Evolutionary conservation across 2,888 invertebrate genomes (phyloP).

Genomic region (Phania funesta): DNA sequence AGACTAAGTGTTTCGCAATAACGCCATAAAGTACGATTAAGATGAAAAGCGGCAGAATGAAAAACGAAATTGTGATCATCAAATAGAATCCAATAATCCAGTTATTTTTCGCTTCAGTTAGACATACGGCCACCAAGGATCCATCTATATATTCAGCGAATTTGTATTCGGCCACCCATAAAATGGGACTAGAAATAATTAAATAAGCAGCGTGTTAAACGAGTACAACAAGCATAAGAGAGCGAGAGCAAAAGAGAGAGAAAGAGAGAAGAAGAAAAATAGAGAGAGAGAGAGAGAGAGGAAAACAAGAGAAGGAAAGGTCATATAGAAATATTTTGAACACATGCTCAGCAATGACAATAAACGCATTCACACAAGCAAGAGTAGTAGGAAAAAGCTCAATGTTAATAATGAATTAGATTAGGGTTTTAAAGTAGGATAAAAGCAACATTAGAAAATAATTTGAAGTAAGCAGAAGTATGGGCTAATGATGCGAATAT

Average conservation of each 20-base stretch:
- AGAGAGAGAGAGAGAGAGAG: background rate
- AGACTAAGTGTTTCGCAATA: conserved; percentile 91
- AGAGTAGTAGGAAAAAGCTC: background rate
- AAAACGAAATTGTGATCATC: conserved; percentile 89
- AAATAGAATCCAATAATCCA: conserved; percentile 91
- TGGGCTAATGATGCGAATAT: background rate
- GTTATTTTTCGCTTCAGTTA: conserved; percentile 87
- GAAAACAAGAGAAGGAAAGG: conserved; percentile 19
- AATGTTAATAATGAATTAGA: conserved; percentile 4
- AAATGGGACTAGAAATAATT: conserved; percentile 86
- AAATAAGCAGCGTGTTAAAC: background rate
- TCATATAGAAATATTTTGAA: conserved; percentile 64
- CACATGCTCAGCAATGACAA: background rate
- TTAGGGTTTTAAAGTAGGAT: background rate
- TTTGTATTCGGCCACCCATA: conserved; percentile 88
- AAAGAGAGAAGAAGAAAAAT: conserved; percentile 4
- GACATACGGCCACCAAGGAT: conserved; percentile 86
- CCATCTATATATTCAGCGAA: conserved; percentile 86
- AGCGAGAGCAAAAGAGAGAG: background rate
- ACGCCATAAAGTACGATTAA: conserved; percentile 90
- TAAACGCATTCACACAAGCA: background rate
- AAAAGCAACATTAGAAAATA: background rate
- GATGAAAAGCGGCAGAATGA: conserved; percentile 89
- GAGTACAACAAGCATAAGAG: conserved; percentile 71
- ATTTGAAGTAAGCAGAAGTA: background rate